Evolutionary conservation across 2,888 invertebrate species (phyloP).

Genomic region (Archips xylosteana): DNA sequence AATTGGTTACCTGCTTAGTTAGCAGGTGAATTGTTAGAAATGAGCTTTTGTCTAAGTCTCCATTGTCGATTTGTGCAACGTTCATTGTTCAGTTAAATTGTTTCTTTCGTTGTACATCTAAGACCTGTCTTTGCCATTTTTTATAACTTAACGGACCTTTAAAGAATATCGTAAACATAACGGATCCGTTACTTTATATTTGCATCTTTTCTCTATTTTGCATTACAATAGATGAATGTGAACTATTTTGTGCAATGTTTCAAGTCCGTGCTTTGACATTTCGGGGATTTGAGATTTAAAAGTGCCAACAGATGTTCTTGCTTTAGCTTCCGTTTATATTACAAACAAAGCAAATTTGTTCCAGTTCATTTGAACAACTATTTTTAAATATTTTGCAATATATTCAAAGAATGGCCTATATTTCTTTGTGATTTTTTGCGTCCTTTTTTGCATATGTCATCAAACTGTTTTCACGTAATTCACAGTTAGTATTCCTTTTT

Average conservation of each 20-base stretch:
- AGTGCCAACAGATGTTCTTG: conserved; percentile 63
- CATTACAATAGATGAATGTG: conserved; percentile 68
- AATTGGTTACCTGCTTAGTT: conserved; percentile 79
- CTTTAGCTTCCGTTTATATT: conserved; percentile 65
- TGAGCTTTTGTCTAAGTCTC: conserved; percentile 61
- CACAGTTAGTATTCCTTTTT: background rate
- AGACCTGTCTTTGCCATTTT: conserved; percentile 59
- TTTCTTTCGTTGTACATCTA: conserved; percentile 61
- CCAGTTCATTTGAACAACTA: conserved; percentile 41
- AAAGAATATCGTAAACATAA: conserved; percentile 78
- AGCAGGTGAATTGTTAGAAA: conserved; percentile 75
- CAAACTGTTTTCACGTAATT: background rate
- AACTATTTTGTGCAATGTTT: conserved; percentile 53
- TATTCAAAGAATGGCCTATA: background rate
- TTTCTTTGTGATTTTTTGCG: conserved; percentile 3
- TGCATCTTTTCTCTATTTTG: conserved; percentile 73
- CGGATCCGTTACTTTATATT: conserved; percentile 65
- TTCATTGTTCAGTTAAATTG: conserved; percentile 50
- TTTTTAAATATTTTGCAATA: conserved; percentile 1
- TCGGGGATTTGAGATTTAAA: conserved; percentile 51
- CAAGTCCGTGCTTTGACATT: conserved; percentile 50
- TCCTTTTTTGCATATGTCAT: background rate
- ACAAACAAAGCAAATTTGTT: conserved; percentile 57
- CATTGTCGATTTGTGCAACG: conserved; percentile 74
- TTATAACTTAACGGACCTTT: conserved; percentile 71